Evolutionary conservation across 2,888 invertebrate genomes (phyloP).

Genomic region (Drosophila putrida): DNA sequence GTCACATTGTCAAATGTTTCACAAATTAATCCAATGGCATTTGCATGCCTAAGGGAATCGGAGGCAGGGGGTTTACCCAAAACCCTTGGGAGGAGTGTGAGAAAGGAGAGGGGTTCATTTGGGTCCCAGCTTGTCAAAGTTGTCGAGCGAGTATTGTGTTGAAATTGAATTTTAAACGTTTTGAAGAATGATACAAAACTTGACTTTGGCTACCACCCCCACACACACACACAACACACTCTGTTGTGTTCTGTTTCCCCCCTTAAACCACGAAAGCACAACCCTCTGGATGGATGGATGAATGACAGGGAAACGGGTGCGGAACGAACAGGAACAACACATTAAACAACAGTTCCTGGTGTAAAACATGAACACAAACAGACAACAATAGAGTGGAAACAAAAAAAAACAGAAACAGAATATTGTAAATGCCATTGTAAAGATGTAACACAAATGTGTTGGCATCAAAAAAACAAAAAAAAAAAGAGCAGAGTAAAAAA

Average conservation of each 20-base stretch:
- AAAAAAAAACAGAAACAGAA: conserved; percentile 7
- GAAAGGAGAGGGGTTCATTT: background rate
- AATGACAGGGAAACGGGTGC: conserved; percentile 5
- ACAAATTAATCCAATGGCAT: conserved; percentile 63
- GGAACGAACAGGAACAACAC: conserved; percentile 43
- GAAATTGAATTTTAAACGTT: conserved; percentile 77
- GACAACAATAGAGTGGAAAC: conserved; percentile 10
- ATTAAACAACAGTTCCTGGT: conserved; percentile 65
- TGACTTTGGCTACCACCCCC: conserved; percentile 51
- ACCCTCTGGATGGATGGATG: conserved; percentile 43
- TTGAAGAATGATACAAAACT: conserved; percentile 73
- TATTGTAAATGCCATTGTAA: conserved; percentile 65
- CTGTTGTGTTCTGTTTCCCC: background rate
- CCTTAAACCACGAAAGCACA: background rate
- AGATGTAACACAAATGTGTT: conserved; percentile 42
- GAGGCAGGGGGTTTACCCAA: conserved; percentile 3
- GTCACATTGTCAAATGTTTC: conserved; percentile 29
- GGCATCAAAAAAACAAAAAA: conserved; percentile 7
- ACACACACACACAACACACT: conserved; percentile 21
- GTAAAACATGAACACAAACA: conserved; percentile 47
- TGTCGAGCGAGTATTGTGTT: conserved; percentile 64
- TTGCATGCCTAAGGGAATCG: conserved; percentile 26
- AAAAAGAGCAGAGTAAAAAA: conserved; percentile 22
- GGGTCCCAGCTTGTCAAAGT: conserved; percentile 42
- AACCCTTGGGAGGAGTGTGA: conserved; percentile 22